Evolutionary conservation across 1,140 invertebrate species (phyloP).

Genomic region (Cephus cinctus): DNA sequence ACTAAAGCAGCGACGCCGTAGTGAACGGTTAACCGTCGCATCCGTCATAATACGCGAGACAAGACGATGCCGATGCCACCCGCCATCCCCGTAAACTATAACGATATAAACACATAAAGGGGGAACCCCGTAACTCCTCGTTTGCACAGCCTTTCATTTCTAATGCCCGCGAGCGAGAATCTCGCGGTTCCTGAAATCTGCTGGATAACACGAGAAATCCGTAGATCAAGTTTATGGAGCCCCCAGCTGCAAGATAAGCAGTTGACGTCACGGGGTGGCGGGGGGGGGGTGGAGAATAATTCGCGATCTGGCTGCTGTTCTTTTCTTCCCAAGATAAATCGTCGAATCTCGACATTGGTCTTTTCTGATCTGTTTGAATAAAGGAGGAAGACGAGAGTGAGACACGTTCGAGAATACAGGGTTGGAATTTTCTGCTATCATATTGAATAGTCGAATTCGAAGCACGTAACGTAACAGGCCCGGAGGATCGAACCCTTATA

Average conservation of each 20-base stretch:
- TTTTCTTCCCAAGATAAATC: too few relatives aligned
- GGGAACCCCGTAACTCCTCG: conserved; percentile 41
- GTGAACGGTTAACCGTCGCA: conserved; percentile 32
- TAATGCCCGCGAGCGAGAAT: conserved; percentile 30
- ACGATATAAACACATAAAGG: conserved; percentile 33
- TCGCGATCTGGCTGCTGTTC: too few relatives aligned
- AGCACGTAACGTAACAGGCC: too few relatives aligned
- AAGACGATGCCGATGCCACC: conserved; percentile 33
- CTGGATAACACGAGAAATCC: conserved; percentile 29
- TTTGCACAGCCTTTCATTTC: conserved; percentile 45
- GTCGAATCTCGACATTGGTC: too few relatives aligned
- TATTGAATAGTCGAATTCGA: too few relatives aligned
- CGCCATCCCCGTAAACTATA: too few relatives aligned
- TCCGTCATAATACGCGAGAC: conserved; percentile 46
- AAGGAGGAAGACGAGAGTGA: too few relatives aligned
- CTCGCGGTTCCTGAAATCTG: conserved; percentile 22
- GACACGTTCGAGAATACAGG: neutral
- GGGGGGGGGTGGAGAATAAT: too few relatives aligned
- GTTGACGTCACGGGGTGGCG: too few relatives aligned
- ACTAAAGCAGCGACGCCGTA: conserved; percentile 6
- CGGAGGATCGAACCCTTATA: conserved; percentile 41
- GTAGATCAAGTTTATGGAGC: conserved; percentile 48
- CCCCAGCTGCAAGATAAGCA: conserved; percentile 3
- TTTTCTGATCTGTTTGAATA: too few relatives aligned
- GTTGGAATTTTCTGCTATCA: too few relatives aligned